A percentile compares a stretch with the other conserved stretches of the same genome.
Evolutionary conservation across 2,888 invertebrate species (phyloP).

Genomic region (Heliothis peltigera): DNA sequence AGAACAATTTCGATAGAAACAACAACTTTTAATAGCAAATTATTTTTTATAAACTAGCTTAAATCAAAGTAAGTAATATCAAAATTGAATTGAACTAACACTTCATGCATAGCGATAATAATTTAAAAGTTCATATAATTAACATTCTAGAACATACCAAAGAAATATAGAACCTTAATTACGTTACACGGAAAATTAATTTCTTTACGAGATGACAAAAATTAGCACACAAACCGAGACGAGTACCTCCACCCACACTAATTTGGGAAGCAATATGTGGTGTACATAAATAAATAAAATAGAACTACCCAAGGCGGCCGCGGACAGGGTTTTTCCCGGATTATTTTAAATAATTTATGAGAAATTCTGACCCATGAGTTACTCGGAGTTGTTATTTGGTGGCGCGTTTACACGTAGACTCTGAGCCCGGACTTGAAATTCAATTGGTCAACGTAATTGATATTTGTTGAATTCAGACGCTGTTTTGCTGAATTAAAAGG

Average conservation of each 20-base stretch:
- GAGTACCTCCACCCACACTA: conserved; percentile 62
- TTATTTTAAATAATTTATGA: conserved; percentile 89
- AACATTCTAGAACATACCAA: conserved; percentile 8
- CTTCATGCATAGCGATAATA: conserved; percentile 1
- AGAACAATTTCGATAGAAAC: too few species aligned
- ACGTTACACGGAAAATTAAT: conserved; percentile 49
- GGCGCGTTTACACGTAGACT: conserved; percentile 47
- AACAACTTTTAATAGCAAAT: too few species aligned
- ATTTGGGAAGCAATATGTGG: conserved; percentile 79
- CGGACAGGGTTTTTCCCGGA: conserved; percentile 86
- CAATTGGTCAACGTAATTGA: conserved; percentile 56
- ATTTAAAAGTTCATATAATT: conserved; percentile 7
- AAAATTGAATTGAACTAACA: background rate
- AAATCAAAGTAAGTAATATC: too few species aligned
- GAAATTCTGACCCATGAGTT: conserved; percentile 81
- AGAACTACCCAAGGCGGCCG: conserved; percentile 62
- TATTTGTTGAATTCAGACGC: conserved; percentile 45
- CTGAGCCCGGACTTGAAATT: conserved; percentile 43
- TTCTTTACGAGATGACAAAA: conserved; percentile 45
- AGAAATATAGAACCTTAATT: conserved; percentile 34
- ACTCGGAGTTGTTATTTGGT: conserved; percentile 56
- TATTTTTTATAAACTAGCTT: too few species aligned
- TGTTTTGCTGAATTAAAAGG: conserved; percentile 40
- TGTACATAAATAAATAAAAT: conserved; percentile 73
- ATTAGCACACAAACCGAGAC: conserved; percentile 41